These are phyloP conservation scores for Ficedula albicollis DNA, from an alignment of 2,797 vertebrate species.

Conservation along the genomic window DNA sequence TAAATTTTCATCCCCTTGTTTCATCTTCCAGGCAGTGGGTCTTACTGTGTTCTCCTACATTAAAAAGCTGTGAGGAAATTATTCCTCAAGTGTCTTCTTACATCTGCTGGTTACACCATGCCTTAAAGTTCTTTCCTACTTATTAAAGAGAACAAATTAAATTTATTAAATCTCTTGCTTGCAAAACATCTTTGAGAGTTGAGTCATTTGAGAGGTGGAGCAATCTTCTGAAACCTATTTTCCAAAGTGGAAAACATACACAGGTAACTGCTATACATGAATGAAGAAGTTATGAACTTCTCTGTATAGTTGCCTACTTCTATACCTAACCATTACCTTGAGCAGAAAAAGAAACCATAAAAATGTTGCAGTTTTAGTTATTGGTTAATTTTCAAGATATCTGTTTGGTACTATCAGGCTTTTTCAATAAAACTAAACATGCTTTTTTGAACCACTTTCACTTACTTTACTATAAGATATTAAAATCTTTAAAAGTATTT, in stretches of 20 bases:
- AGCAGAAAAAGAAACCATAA: fast-evolving
- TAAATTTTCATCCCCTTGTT: not conserved
- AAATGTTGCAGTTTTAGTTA: not conserved
- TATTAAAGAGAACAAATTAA: not conserved
- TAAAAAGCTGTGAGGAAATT: not conserved
- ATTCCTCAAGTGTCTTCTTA: not conserved
- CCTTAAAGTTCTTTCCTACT: not conserved
- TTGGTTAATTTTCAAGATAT: not conserved
- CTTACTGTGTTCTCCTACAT: not conserved
- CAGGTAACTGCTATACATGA: not conserved
- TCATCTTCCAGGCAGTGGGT: not conserved
- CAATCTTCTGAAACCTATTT: not conserved
- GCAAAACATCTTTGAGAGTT: not conserved
- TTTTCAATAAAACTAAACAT: not conserved
- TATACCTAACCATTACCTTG: not conserved
- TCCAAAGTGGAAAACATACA: not conserved
- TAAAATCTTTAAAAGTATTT: not conserved
- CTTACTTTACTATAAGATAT: not conserved
- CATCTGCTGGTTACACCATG: not conserved
- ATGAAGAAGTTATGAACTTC: not conserved
- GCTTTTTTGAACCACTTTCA: fast-evolving
- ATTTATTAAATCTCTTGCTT: not conserved
- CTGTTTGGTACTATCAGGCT: fast-evolving
- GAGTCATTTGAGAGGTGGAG: not conserved
- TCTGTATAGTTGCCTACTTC: not conserved